phyloP scores from a whole-genome alignment of 2,888 invertebrate genomes.

The Linyphia triangularis region DNA sequence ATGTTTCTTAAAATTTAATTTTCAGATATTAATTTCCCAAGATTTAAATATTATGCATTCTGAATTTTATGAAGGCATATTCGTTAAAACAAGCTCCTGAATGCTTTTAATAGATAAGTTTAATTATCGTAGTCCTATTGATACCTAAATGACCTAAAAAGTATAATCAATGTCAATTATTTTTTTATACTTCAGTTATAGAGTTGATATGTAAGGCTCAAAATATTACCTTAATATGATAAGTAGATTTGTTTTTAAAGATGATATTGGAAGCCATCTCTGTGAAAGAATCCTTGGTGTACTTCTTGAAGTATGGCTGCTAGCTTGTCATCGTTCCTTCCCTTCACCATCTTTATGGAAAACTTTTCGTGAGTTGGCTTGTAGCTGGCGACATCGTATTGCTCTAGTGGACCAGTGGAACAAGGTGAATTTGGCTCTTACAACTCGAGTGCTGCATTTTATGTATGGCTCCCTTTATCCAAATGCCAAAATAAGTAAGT shows the following conservation, averaged over 20 bases:
- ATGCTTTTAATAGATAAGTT: too few species aligned
- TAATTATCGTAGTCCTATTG: too few species aligned
- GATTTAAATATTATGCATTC: too few species aligned
- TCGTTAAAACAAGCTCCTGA: too few species aligned
- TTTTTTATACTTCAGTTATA: background rate
- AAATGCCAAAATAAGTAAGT: conserved; percentile 79
- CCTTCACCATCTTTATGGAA: conserved; percentile 95
- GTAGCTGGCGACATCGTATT: conserved; percentile 95
- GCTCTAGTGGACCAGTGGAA: conserved; percentile 90
- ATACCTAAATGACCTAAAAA: too few species aligned
- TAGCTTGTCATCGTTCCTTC: conserved; percentile 89
- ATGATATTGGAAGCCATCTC: conserved; percentile 96
- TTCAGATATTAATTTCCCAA: too few species aligned
- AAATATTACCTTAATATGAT: too few species aligned
- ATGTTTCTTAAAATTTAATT: too few species aligned
- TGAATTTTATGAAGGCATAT: too few species aligned
- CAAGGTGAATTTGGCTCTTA: conserved; percentile 92
- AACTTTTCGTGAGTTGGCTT: conserved; percentile 87
- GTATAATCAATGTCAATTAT: too few species aligned
- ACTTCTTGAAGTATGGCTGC: conserved; percentile 92
- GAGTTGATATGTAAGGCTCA: too few species aligned
- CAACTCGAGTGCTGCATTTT: conserved; percentile 87
- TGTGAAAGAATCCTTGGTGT: conserved; percentile 96
- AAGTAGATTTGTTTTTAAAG: conserved; percentile 81
- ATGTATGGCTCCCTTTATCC: conserved; percentile 87